Conservation (phyloP, 2,797 vertebrate species). For the Kryptopterus vitreolus region DNA sequence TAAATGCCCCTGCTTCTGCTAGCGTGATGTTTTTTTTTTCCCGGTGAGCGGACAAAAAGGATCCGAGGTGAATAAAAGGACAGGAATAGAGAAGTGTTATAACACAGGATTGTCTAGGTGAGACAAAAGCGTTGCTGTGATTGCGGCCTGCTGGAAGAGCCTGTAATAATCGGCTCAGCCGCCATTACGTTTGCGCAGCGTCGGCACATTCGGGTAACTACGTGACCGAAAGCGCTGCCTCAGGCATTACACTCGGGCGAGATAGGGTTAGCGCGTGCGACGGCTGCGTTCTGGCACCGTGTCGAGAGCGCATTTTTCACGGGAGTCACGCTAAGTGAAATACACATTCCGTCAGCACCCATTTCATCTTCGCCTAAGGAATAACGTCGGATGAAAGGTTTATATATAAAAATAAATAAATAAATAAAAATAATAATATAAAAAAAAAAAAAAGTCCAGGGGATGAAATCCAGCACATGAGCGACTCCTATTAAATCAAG, state of each 20-base stretch:
- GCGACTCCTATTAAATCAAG: background rate
- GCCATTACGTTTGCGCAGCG: constrained; percentile 20
- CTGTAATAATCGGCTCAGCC: constrained; percentile 26
- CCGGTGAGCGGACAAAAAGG: constrained; percentile 43
- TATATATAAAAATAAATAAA: no score
- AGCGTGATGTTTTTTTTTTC: constrained; percentile 3
- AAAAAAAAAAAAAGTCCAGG: constrained; percentile 16
- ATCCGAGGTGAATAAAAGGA: constrained; percentile 47
- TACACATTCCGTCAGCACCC: background rate
- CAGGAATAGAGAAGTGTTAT: constrained; percentile 33
- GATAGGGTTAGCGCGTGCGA: constrained; percentile 9
- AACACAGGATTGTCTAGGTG: constrained; percentile 29
- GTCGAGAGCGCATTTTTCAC: constrained; percentile 12
- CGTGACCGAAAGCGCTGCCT: constrained; percentile 2
- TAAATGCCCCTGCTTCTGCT: constrained; percentile 37
- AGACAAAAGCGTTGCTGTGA: constrained; percentile 25
- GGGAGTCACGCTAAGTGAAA: constrained; percentile 14
- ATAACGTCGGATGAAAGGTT: constrained; percentile 11
- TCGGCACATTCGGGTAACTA: constrained; percentile 17
- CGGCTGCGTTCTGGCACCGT: background rate
- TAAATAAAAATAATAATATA: no score
- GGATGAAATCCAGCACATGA: constrained; percentile 13
- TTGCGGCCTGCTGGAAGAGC: constrained; percentile 12
- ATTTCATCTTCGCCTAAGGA: constrained; percentile 12
- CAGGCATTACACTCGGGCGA: background rate